phyloP scores from a whole-genome alignment of 2,113 vertebrate genomes.

The Trochalopteron elliotii region DNA sequence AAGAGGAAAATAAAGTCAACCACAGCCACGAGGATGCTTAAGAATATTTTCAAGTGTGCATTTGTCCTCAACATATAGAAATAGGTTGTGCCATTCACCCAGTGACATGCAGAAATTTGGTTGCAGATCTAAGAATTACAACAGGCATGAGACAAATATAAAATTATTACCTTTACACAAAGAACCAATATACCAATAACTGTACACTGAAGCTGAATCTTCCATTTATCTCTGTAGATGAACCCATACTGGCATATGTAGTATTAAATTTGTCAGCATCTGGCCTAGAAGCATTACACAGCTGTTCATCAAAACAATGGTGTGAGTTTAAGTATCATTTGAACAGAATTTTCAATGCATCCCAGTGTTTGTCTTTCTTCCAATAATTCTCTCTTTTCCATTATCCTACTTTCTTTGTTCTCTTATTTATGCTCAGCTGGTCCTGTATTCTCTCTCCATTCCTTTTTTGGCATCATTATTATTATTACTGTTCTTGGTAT shows the following conservation, averaged over 20 bases:
- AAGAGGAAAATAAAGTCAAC: background rate
- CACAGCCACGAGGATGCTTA: background rate
- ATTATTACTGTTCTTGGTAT: background rate
- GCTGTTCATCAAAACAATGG: background rate
- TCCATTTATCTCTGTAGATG: background rate
- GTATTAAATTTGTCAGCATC: background rate
- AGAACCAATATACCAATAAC: background rate
- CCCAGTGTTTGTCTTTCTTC: background rate
- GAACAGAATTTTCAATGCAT: background rate
- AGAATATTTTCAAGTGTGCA: background rate
- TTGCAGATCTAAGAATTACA: background rate
- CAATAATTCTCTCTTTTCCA: background rate
- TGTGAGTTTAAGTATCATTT: background rate
- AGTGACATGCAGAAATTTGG: background rate
- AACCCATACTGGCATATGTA: background rate
- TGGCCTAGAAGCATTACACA: background rate
- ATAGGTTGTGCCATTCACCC: background rate
- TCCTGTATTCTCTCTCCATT: background rate
- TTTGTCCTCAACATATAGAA: background rate
- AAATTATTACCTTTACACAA: background rate
- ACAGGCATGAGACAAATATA: background rate
- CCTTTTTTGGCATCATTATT: background rate
- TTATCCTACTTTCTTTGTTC: conserved; percentile 10
- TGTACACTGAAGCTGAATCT: background rate
- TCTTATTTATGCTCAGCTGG: conserved; percentile 8